Percentiles rank a stretch among this genome's conserved stretches.
Evolutionary conservation across 1,140 invertebrate species (phyloP).

Genomic region (Colletes gigas): DNA sequence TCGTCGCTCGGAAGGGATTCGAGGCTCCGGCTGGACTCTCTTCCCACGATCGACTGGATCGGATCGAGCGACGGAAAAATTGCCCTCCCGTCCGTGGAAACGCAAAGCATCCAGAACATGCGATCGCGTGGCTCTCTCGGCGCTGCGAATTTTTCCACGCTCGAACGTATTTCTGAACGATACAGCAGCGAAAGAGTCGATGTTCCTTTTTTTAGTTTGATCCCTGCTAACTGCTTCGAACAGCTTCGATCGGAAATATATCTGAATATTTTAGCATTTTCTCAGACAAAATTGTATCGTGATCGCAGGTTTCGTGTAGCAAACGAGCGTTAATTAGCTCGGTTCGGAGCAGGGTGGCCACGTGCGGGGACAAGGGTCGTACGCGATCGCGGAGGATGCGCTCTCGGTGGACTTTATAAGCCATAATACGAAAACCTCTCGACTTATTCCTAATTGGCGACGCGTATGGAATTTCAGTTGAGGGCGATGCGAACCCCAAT

Average conservation of each 20-base stretch:
- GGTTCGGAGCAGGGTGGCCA: neutral
- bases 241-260: too few relatives aligned
- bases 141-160: too few relatives aligned
- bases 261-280: too few relatives aligned
- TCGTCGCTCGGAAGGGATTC: neutral
- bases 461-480: slow-evolving; percentile 67
- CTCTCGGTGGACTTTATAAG: slow-evolving; percentile 16
- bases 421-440: slow-evolving; percentile 28
- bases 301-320: too few relatives aligned
- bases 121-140: too few relatives aligned
- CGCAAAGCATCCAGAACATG: too few relatives aligned
- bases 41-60: neutral
- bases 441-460: slow-evolving; percentile 65
- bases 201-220: too few relatives aligned
- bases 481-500: slow-evolving; percentile 43
- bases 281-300: too few relatives aligned
- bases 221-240: too few relatives aligned
- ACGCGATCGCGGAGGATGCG: neutral
- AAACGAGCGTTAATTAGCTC: neutral
- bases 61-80: neutral
- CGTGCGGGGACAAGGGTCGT: neutral
- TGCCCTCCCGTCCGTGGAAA: neutral
- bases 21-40: too few relatives aligned
- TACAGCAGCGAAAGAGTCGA: too few relatives aligned
- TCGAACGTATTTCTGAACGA: too few relatives aligned